Base-by-base conservation (phyloP, 2,888 invertebrate genomes). In the Sphecodes monilicornis region DNA sequence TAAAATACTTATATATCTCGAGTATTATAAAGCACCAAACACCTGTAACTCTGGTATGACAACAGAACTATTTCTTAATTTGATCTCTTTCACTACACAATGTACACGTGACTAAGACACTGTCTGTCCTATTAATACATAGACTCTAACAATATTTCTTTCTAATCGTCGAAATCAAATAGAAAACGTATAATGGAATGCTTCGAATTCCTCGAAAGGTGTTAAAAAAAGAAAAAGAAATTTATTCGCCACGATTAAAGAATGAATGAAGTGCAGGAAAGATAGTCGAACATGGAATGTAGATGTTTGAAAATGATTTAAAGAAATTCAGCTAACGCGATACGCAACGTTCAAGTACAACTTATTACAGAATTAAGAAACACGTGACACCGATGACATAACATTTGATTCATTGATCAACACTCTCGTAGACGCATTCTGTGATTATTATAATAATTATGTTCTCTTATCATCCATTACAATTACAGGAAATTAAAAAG, bases 21-120 rank as follows among this genome's bases (percentile, higher is more conserved):
- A 69, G 79, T 86, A 85, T 90, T 80, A 71, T 85, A 82, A 90
- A 90, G 84, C 76, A 90, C 83, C 81, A 89, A 90, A 78, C 84
- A 84, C 76, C 78, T 86, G 76, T 71, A 81, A 86, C 80, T 90
- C 89, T 86, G 80, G 84, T 90, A 88, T 78, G 76, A 68, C 81
- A 90, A 82, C 70, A 78, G 86, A 82, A 84, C 64, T 69, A 73
- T 87, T 90, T 71, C 66, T 75, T 81, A 71, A 80, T 73, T 68
- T 80, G 11, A 60, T 78, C 72, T 75, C 73, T 68, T 70, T 22
- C 46, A 66, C 78, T 66, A 78, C 18, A 46, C 74, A 75, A 78
- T 74, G 50, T 80, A 32, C 74, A 66, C 26, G 29, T 22, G 82
- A 66, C 75, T 46, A 54, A 84, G 70, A 57, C 60, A 64, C 64